Evolutionary conservation across 2,797 vertebrate genomes (phyloP).

Genomic region (Anas georgica): DNA sequence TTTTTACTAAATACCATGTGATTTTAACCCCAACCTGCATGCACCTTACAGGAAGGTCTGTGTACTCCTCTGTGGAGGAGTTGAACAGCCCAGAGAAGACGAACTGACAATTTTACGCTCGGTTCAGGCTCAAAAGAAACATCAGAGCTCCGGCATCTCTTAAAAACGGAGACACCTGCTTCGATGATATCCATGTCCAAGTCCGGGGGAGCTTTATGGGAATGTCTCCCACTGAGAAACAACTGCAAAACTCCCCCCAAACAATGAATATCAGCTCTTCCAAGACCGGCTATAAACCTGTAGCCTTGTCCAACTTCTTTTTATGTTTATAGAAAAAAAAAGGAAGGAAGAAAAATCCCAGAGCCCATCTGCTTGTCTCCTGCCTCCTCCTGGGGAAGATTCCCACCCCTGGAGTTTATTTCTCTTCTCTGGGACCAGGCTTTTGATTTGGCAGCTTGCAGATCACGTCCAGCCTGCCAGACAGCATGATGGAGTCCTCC

Average conservation of each 20-base stretch:
- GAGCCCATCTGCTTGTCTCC: background rate
- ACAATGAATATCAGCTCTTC: background rate
- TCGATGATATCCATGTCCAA: background rate
- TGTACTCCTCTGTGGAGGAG: background rate
- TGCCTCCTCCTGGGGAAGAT: background rate
- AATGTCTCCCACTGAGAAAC: conserved; percentile 6
- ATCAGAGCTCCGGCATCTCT: background rate
- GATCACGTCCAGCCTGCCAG: background rate
- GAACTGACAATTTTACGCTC: background rate
- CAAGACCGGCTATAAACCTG: background rate
- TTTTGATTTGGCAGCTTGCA: background rate
- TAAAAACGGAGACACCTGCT: conserved; percentile 27
- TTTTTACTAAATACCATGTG: background rate
- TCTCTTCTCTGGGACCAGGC: background rate
- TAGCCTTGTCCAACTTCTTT: background rate
- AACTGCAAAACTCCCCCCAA: background rate
- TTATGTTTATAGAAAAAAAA: background rate
- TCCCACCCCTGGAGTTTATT: background rate
- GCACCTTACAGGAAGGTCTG: background rate
- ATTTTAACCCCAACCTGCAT: background rate
- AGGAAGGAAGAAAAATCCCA: background rate
- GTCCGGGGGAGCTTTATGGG: background rate
- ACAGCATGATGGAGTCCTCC: background rate
- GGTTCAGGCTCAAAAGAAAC: background rate
- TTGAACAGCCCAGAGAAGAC: background rate